Percentiles rank a stretch among this genome's conserved stretches.
phyloP scores from a whole-genome alignment of 2,888 invertebrate species.

The Silvanus unidentatus region DNA sequence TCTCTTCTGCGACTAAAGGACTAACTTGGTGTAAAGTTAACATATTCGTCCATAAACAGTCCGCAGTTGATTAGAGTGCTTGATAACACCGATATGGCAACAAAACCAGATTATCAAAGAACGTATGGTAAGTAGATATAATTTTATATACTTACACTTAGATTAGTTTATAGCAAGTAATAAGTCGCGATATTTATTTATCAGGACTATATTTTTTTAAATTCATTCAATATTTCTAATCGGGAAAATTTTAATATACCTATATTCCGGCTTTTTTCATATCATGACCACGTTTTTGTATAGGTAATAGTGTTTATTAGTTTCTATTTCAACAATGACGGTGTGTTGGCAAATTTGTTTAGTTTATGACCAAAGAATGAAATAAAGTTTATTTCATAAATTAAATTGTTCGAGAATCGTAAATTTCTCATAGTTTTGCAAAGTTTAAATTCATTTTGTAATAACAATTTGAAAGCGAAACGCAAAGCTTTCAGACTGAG shows the following conservation, averaged over 20 bases:
- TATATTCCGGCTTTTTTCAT: too few relatives aligned
- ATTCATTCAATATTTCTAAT: background rate
- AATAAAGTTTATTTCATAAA: too few relatives aligned
- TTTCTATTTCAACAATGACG: too few relatives aligned
- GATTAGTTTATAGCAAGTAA: conserved; percentile 39
- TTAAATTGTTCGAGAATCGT: too few relatives aligned
- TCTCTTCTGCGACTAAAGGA: background rate
- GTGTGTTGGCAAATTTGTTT: too few relatives aligned
- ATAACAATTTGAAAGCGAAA: too few relatives aligned
- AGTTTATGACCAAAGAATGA: too few relatives aligned
- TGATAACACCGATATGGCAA: conserved; percentile 43
- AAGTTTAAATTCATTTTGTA: too few relatives aligned
- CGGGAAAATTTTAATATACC: background rate
- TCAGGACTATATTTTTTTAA: background rate
- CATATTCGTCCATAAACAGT: conserved; percentile 3
- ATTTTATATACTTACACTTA: conserved; percentile 42
- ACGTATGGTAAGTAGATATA: conserved; percentile 44
- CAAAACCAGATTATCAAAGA: conserved; percentile 44
- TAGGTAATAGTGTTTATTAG: too few relatives aligned
- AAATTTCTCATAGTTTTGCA: too few relatives aligned
- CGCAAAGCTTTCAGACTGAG: too few relatives aligned
- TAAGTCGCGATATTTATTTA: background rate
- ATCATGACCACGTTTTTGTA: background rate
- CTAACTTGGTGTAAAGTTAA: conserved; percentile 1
- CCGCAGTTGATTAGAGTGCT: conserved; percentile 35